Evolutionary conservation across 2,888 invertebrate species (phyloP).

Genomic region (Drosophila tanythrix): DNA sequence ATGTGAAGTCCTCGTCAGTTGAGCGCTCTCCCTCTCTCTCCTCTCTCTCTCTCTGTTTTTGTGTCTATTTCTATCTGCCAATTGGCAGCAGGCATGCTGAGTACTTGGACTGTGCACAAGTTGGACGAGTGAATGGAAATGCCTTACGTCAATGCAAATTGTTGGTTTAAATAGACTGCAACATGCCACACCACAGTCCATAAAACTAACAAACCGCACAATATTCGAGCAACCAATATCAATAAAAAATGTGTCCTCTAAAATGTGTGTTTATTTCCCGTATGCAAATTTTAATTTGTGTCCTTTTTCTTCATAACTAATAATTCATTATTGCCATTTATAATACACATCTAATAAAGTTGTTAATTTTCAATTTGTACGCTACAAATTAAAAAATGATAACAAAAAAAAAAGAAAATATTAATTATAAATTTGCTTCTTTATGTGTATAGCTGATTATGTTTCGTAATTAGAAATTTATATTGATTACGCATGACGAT

Average conservation of each 20-base stretch:
- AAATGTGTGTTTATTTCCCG: not conserved
- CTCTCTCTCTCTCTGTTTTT: not conserved
- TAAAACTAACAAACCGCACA: not conserved
- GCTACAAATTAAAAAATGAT: not conserved
- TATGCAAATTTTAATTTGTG: not conserved
- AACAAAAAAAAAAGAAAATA: not conserved
- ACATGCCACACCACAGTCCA: not conserved
- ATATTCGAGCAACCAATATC: not conserved
- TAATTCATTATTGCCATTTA: not conserved
- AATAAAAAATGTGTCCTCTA: not conserved
- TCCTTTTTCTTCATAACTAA: not conserved
- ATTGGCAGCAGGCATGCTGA: not conserved
- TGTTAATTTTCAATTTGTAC: not conserved
- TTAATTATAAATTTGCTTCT: not conserved
- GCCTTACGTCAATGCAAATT: slow-evolving; percentile 43
- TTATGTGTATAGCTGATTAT: not conserved
- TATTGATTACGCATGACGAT: not conserved
- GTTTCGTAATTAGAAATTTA: not conserved
- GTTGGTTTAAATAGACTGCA: slow-evolving; percentile 17
- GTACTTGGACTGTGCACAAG: slow-evolving; percentile 16
- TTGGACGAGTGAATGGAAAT: slow-evolving; percentile 48
- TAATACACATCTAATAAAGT: not conserved
- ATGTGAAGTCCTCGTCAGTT: slow-evolving; percentile 49
- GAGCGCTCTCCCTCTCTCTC: not conserved
- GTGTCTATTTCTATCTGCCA: not conserved